These are phyloP conservation scores for Macrochelys suwanniensis DNA, from an alignment of 2,797 vertebrate species.

Conservation along the genomic window DNA sequence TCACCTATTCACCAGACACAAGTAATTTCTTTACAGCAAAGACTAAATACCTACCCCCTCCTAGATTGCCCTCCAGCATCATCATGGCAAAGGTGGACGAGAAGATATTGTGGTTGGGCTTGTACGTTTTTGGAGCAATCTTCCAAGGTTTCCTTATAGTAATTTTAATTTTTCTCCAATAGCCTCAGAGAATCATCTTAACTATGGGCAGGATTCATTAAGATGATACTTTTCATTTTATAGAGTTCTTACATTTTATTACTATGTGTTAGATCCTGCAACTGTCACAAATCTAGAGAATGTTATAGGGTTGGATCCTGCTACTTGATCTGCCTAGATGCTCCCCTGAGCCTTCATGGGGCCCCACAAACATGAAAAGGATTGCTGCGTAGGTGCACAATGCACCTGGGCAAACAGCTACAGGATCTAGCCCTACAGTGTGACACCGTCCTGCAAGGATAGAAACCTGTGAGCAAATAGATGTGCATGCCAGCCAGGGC, in stretches of 20 bases:
- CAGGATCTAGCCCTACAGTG: rapidly evolving
- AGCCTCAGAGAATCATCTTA: not conserved
- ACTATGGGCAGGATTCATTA: not conserved
- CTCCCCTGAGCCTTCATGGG: rapidly evolving
- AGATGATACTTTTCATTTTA: not conserved
- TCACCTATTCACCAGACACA: not conserved
- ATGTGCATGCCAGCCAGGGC: not conserved
- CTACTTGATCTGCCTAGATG: not conserved
- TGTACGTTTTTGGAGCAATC: not conserved
- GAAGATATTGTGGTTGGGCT: not conserved
- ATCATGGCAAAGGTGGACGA: not conserved
- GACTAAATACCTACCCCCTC: not conserved
- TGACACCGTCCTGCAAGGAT: rapidly evolving
- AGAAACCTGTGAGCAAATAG: not conserved
- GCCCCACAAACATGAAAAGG: not conserved
- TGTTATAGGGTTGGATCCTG: not conserved
- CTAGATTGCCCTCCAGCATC: not conserved
- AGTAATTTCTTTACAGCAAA: not conserved
- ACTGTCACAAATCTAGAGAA: not conserved
- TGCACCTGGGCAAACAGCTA: not conserved
- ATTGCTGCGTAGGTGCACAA: not conserved
- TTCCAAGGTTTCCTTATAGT: rapidly evolving
- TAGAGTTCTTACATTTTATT: not conserved
- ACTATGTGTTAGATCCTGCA: not conserved
- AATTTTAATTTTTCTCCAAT: not conserved